Evolutionary conservation across 2,888 invertebrate species (phyloP), one percentile per base, ranked within the genome.

Genomic region (Tricholauxania praeusta): DNA sequence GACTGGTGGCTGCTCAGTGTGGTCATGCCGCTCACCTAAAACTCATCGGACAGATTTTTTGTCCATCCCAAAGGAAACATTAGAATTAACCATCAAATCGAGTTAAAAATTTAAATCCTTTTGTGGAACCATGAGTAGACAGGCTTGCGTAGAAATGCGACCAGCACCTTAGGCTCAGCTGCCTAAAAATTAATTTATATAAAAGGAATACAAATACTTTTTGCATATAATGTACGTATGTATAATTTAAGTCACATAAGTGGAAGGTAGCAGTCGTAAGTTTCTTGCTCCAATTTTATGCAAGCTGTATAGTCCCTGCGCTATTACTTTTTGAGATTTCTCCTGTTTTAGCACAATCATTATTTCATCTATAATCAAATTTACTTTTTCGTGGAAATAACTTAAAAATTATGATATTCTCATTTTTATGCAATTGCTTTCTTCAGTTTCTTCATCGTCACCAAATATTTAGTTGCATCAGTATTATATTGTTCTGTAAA

Each of bases 121-220:
- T 79, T 95, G 94, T 0, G 98, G 93, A 80, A 96, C 96, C 92
- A 96, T 93, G 82, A 95, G 93, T 2, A 99, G 90, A 82, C 98
- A 97, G 5, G 93, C 93, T 69, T 95, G 95, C 0, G 97, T 97
- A 0, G 96, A 95, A 74, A 98, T 91, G 32, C 92, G 92, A 84
- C 96, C 96, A 0, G 95, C 92, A 14, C 95, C 95, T 97, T 32
- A 98, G 91, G 89, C 52, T 93, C 91, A 78, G 96, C 96, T 0
- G 97, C 96, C 69, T 81, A 55, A 81, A 69, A 59, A 32, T 2
- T 3, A 28, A 28, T 28, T 28, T 64, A 14, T 12, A 19, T 22
- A 15, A 65, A 12, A 14, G 1, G 28, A n/a, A n/a, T 32, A 49
- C 14, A 32, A 49, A 32, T 63, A 17, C 22, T 19, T 19, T 49